Base-by-base conservation (phyloP, 2,113 vertebrate species). In the Menidia beryllina region DNA sequence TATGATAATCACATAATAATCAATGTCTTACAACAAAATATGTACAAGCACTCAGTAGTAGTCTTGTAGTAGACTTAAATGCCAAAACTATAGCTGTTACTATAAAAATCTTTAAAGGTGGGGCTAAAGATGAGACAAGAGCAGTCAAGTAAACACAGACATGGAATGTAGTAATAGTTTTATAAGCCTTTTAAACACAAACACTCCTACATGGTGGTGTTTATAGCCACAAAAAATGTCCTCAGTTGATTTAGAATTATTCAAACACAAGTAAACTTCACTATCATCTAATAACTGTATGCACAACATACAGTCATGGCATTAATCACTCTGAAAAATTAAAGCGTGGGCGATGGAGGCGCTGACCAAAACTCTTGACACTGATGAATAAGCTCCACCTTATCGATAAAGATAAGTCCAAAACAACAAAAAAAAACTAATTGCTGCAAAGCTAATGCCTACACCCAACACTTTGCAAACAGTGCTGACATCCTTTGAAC, bases 161-260 rank as follows among this genome's bases (percentile, higher is more conserved):
- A 74, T 50, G 84, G 88, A 89, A 91, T 90, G 85, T 81, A 60
- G 79, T 82, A 85, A 86, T 88, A 62, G 71, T 85, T 86, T 88
- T 84, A 81, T 70, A 82, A 85, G 61, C 73, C 74, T 27, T 51
- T 60, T 80, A 24, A 50, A 79, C 43, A 66, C 65, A 72, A 89
- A 75, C 79, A 89, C 88, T 85, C 86, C 87, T 79, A 69, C 61
- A 38, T 65, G 4, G 34, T 49, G 53, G 55, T 50, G 36, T 54
- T 55, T 50, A 36, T 2, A 11, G 34, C 67, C 66, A 69, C 19
- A 81, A 65, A 79, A 87, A 82, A 86, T 56, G 77, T 60, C 80
- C 20, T n/a, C 3, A 23, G 61, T 76, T 82, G 89, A 89, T 86
- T 85, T 60, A 81, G 79, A 26, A 38, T 65, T 53, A 49, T 38